phyloP scores from a whole-genome alignment of 2,113 vertebrate species.

The Ciconia maguari region DNA sequence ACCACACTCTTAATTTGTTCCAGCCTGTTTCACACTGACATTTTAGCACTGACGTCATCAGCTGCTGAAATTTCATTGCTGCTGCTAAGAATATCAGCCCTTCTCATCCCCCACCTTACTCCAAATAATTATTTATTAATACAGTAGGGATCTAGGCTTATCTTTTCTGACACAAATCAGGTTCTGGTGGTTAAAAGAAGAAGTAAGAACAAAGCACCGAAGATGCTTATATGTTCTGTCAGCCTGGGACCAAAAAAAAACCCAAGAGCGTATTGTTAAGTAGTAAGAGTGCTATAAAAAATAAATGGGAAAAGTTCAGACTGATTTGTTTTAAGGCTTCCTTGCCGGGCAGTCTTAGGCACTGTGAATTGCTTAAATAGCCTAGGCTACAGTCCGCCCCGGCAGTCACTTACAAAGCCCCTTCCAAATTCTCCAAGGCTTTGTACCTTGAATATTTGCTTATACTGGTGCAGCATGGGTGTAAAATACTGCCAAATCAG shows the following conservation, averaged over 20 bases:
- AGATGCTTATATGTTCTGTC: neutral
- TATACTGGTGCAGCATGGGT: neutral
- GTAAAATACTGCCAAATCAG: neutral
- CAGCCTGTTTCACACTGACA: slow-evolving; percentile 71
- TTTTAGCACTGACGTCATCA: slow-evolving; percentile 69
- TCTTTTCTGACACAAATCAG: slow-evolving; percentile 47
- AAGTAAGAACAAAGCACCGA: slow-evolving; percentile 3
- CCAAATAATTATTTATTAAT: slow-evolving; percentile 58
- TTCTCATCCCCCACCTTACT: slow-evolving; percentile 41
- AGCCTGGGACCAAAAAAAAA: neutral
- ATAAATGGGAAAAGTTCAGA: neutral
- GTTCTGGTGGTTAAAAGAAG: slow-evolving; percentile 2
- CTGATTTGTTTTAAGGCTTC: neutral
- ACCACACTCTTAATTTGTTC: slow-evolving; percentile 63
- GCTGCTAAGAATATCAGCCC: slow-evolving; percentile 68
- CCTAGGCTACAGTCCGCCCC: neutral
- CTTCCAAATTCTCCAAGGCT: neutral
- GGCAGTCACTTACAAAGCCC: neutral
- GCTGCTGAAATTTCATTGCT: slow-evolving; percentile 69
- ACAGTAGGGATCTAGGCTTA: neutral
- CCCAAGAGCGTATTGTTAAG: neutral
- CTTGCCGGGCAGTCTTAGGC: neutral
- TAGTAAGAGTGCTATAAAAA: neutral
- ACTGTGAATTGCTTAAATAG: neutral
- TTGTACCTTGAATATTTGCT: neutral